phyloP scores from a whole-genome alignment of 2,797 vertebrate species.

The Odontamblyopus rebecca region DNA sequence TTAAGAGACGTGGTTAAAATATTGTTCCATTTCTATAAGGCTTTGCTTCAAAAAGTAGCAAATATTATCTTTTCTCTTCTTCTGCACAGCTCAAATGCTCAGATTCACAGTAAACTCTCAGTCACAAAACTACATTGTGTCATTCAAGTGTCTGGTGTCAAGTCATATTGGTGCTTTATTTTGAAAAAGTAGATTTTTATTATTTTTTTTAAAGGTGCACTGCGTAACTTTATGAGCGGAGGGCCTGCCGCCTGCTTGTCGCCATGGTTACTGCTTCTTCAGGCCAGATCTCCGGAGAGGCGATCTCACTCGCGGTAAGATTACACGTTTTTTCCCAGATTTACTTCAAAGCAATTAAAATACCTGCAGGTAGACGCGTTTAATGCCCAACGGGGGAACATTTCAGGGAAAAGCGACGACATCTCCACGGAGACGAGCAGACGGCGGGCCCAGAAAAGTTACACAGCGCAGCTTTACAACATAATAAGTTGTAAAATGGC shows the following conservation, averaged over 20 bases:
- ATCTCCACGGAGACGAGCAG: not conserved
- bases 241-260: not conserved
- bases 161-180: conserved; percentile 52
- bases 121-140: conserved; percentile 64
- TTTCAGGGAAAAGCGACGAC: not conserved
- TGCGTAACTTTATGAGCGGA: not conserved
- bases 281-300: no score
- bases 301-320: no score
- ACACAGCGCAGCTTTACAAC: conserved; percentile 17
- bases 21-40: conserved; percentile 59
- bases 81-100: conserved; percentile 61
- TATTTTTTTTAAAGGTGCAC: not conserved
- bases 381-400: not conserved
- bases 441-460: not conserved
- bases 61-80: conserved; percentile 50
- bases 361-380: not conserved
- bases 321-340: no score
- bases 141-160: conserved; percentile 69
- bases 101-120: conserved; percentile 77
- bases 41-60: conserved; percentile 55
- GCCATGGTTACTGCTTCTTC: no score
- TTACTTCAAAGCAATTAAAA: no score
- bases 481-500: conserved; percentile 36
- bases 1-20: conserved; percentile 32
- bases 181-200: conserved; percentile 40